These are phyloP conservation scores for Scyliorhinus canicula DNA, from an alignment of 2,797 vertebrate species.

Conservation along the genomic window DNA sequence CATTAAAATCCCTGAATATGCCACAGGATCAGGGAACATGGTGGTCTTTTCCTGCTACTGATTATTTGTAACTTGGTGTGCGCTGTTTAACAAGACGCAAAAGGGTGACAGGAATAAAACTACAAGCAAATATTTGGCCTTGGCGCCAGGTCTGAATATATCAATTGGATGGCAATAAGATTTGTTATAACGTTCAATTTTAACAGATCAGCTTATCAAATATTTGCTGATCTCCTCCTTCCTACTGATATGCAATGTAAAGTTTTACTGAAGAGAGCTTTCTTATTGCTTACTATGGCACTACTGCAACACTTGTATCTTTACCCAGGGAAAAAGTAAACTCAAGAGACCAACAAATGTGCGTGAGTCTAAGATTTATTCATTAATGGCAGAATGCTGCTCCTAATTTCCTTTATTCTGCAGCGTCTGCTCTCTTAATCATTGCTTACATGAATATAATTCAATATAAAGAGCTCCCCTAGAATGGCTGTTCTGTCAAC, in stretches of 20 bases:
- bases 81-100: not conserved
- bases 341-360: not conserved
- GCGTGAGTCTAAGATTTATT: slow-evolving; percentile 5
- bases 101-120: not conserved
- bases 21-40: not conserved
- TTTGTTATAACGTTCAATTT: not conserved
- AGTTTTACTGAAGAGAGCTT: not conserved
- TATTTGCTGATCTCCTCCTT: not conserved
- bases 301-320: not conserved
- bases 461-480: not conserved
- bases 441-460: not conserved
- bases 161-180: not conserved
- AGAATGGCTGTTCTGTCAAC: not conserved
- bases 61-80: not conserved
- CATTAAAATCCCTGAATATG: not conserved
- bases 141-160: not conserved
- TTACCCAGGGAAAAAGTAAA: not conserved
- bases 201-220: not conserved
- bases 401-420: not conserved
- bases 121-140: not conserved
- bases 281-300: slow-evolving; percentile 10
- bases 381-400: not conserved
- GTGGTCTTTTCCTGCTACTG: not conserved
- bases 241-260: not conserved
- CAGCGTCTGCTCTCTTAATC: not conserved